Base-by-base conservation (phyloP, 1,140 invertebrate genomes). In the Drosophila lowei region DNA sequence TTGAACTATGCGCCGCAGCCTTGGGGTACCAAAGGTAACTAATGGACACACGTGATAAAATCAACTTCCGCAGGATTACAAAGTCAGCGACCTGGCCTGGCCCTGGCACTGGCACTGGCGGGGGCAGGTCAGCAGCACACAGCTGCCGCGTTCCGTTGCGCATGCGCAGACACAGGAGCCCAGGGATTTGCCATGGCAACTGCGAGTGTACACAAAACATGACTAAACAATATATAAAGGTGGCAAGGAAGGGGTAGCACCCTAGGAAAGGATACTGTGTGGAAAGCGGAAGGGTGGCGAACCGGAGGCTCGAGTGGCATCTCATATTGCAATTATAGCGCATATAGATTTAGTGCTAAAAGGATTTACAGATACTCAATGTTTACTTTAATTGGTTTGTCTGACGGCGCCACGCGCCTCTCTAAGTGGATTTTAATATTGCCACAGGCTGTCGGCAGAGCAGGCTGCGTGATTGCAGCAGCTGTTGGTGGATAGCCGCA, bases 41-140 rank as follows among this genome's bases (percentile, higher is more conserved):
- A 79, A 84, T 84, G 74, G 83, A 74, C 55, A 72, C 77, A 70
- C 81, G 77, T 86, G 81, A 81, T 86, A 81, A 66, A 74, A 68
- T 77, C 83, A 81, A 86, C 81, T 86, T 86, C 81, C 81, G 81
- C 81, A 86, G 81, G 81, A 86, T 86, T 86, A 86, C 73, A 80
- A 58, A 59, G 64, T 64, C 67, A 71, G 63, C 61, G 80, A 70
- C 66, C 75, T 53, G 68, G 18, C 18, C 18, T 18, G 18, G 18
- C 18, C 1, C 18, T 18, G 18, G 18, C 18, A 1, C 18, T 18
- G 18, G 18, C 18, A n/a, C 18, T 2, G 18, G 48, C 30, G 43
- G 62, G 23, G 23, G 4, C 23, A 25, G 23, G 23, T 25, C 23
- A 25, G 23, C 23, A 25, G 64, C 65, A 41, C 47, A 54, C 81